Evolutionary conservation across 2,797 vertebrate species (phyloP).

Genomic region (Alosa sapidissima): DNA sequence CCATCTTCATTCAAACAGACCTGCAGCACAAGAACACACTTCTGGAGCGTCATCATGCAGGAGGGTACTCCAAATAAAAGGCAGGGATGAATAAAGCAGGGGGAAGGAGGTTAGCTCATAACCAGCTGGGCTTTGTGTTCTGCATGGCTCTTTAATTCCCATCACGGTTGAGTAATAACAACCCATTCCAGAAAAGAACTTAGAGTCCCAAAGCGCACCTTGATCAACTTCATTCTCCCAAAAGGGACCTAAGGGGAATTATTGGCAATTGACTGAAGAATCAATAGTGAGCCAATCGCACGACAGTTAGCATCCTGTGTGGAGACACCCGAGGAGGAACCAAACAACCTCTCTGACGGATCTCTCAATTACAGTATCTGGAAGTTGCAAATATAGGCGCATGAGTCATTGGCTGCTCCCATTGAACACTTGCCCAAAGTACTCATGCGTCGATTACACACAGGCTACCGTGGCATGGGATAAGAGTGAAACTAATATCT

Average conservation of each 20-base stretch:
- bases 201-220: background rate
- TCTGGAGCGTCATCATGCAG: background rate
- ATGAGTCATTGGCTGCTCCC: background rate
- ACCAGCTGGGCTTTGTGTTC: background rate
- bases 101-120: slow-evolving; percentile 25
- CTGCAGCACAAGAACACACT: background rate
- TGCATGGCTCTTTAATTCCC: background rate
- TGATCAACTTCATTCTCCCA: background rate
- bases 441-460: background rate
- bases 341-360: background rate
- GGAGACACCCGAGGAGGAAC: background rate
- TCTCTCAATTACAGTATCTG: background rate
- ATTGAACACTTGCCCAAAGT: background rate
- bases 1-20: slow-evolving; percentile 28
- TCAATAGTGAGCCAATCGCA: background rate
- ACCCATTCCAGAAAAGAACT: background rate
- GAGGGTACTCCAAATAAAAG: slow-evolving; percentile 24
- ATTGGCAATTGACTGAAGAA: background rate
- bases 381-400: background rate
- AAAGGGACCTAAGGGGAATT: background rate
- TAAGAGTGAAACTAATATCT: slow-evolving; percentile 31
- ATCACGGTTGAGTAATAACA: background rate
- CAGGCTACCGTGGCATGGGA: background rate
- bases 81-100: slow-evolving; percentile 20
- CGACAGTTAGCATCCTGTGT: background rate